A percentile compares a stretch with the other conserved stretches of the same genome.
phyloP scores from a whole-genome alignment of 2,797 vertebrate species.

The Enteromius treurensis region DNA sequence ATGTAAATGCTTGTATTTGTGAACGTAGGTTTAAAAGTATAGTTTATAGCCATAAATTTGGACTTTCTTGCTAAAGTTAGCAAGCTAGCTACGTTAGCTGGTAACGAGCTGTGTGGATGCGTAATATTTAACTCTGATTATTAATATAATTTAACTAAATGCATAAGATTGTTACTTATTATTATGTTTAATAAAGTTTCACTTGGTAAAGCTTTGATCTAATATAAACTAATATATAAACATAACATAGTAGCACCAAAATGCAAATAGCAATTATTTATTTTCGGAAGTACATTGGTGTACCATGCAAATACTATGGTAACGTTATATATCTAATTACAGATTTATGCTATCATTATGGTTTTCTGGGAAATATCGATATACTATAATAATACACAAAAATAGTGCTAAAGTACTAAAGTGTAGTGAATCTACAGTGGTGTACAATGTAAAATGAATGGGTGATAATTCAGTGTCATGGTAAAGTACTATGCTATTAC shows the following conservation, averaged over 20 bases:
- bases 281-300: not conserved
- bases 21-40: not conserved
- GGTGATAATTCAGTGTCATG: not conserved
- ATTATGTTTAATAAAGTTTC: not conserved
- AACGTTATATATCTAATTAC: not conserved
- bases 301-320: not conserved
- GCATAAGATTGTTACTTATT: not conserved
- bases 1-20: not conserved
- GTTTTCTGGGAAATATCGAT: not conserved
- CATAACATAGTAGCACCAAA: not conserved
- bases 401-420: not conserved
- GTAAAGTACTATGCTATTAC: not conserved
- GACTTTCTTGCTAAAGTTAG: not conserved
- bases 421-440: not conserved
- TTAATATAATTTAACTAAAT: not conserved
- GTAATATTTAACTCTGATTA: not conserved
- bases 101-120: not conserved
- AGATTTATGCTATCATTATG: not conserved
- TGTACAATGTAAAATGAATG: not conserved
- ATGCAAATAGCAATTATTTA: not conserved
- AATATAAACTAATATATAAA: not conserved
- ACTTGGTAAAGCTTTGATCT: not conserved
- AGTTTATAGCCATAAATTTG: not conserved
- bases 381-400: not conserved
- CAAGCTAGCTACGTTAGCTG: slow-evolving; percentile 27